Base-by-base conservation (phyloP, 2,797 vertebrate species). In the Rhinatrema bivittatum region DNA sequence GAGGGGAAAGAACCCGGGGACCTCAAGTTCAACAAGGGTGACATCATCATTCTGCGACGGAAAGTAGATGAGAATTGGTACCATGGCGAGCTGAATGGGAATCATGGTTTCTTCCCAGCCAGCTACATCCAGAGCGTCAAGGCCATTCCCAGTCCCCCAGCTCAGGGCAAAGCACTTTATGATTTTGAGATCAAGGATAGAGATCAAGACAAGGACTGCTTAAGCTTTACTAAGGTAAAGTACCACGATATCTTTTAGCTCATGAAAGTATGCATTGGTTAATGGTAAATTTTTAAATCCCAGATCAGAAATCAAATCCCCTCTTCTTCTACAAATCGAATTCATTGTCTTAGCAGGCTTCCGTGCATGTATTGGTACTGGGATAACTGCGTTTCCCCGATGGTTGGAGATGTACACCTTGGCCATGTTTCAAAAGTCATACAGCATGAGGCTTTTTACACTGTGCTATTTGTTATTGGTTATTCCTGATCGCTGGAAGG, bases 111-210 rank as follows among this genome's bases (percentile, higher is more conserved):
- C 72, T 80, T 98, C 51, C 95, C 94, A 0, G 91, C 93, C 11
- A 97, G 94, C 67, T 97, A 97, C 53, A 87, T 98, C 72, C 93
- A 95, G 73, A 79, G 93, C 53, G 70, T 97, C 60, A 87, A 88
- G 54, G 92, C 94, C 4, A 80, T 95, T 53, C 91, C 90, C 0
- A 93, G 93, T 43, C 86, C 90, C 20, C 89, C 87, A 1, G 93
- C 96, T 24, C 93, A 97, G 66, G 93, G 96, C 53, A 97, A 97
- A 80, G 94, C 96, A 8, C 84, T 99, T 68, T 99, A 99, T 0
- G 94, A 99, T 79, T 99, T 99, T 32, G 90, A 97, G 78, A 91
- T 99, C 65, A 98, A 96, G 72, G 93, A 98, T 74, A 91, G 91
- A 74, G 93, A 98, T 70, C 91, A 95, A 74, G 96, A 99, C 70